A percentile compares a stretch with the other conserved stretches of the same genome.
These are phyloP conservation scores for Colinus virginianus DNA, from an alignment of 2,113 vertebrate genomes.

Conservation along the genomic window DNA sequence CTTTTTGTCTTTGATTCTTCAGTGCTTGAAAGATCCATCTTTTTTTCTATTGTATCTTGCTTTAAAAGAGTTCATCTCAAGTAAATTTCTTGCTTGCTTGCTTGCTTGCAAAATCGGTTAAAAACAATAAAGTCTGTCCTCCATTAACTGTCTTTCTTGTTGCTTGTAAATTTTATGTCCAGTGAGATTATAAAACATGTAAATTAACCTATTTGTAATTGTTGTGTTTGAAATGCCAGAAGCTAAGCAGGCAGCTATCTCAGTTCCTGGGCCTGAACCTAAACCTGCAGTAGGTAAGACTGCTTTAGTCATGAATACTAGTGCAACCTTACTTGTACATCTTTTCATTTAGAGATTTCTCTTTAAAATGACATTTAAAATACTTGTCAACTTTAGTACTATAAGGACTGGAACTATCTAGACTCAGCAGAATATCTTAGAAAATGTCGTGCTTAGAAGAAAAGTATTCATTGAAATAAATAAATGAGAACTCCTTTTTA, in stretches of 20 bases:
- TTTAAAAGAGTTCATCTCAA: not conserved
- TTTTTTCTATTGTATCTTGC: conserved; percentile 7
- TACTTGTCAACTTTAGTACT: not conserved
- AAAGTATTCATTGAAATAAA: not conserved
- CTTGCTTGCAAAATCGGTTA: not conserved
- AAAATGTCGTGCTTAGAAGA: not conserved
- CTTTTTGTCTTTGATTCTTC: conserved; percentile 40
- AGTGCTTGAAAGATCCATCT: not conserved
- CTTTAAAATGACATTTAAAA: not conserved
- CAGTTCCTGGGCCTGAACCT: conserved; percentile 75
- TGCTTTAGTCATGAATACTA: not conserved
- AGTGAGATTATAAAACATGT: not conserved
- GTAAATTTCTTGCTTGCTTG: conserved; percentile 20
- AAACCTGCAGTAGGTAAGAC: conserved; percentile 80
- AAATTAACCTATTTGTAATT: conserved; percentile 62
- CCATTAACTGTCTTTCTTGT: not conserved
- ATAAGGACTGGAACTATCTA: not conserved
- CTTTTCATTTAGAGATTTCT: not conserved
- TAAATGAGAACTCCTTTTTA: not conserved
- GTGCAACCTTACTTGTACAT: not conserved
- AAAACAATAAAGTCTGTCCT: not conserved
- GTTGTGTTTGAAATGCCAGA: conserved; percentile 80
- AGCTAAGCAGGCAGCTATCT: conserved; percentile 73
- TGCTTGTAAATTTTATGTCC: conserved; percentile 3
- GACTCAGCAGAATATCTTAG: not conserved